Base-by-base conservation (phyloP, 1,140 invertebrate species). In the Drosophila parvula region DNA sequence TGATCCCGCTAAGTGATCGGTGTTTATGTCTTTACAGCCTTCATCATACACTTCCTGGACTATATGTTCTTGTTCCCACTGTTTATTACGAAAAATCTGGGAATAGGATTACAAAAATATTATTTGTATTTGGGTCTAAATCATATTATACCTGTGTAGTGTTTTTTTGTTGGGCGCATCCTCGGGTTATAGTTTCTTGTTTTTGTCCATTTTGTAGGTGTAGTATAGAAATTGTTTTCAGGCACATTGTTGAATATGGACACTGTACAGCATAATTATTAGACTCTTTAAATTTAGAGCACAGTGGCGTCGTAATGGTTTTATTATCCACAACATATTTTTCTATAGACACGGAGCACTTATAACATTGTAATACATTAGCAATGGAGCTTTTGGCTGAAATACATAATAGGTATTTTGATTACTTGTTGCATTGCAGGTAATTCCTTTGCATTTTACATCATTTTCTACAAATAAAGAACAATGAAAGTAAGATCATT, bases 201-300 rank as follows among this genome's bases (percentile, higher is more conserved):
- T 28, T 94, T 18, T 95, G 94, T 92, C 94, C 95, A 83, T 94
- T 94, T 51, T 93, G 93, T 61, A 96, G 92, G 62, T 93, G 92
- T 5, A 94, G 93, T 71, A 94, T 92, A 62, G 94, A 94, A 8
- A 95, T 94, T 71, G 94, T 95, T 81, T 96, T 97, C 92, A 95
- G 94, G 81, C 96, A 97, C 93, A 96, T 95, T 0, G 96, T 97
- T 7, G 96, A 97, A 77, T 94, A 95, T 5, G 95, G 95, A 91
- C 96, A 97, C 51, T 95, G 94, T 0, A 95, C 94, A 73, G 96
- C 93, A 89, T 94, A 97, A 57, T 93, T 92, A 2, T 93, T 89
- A 5, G 95, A 94, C 38, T 93, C 93, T 78, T 97, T 94, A 84
- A 97, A 97, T 79, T 96, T 93, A 1, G 94, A 93, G 82, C 96